Percentiles rank a stretch among this genome's conserved stretches.
phyloP scores from a whole-genome alignment of 2,113 vertebrate genomes.

The Sprattus sprattus region DNA sequence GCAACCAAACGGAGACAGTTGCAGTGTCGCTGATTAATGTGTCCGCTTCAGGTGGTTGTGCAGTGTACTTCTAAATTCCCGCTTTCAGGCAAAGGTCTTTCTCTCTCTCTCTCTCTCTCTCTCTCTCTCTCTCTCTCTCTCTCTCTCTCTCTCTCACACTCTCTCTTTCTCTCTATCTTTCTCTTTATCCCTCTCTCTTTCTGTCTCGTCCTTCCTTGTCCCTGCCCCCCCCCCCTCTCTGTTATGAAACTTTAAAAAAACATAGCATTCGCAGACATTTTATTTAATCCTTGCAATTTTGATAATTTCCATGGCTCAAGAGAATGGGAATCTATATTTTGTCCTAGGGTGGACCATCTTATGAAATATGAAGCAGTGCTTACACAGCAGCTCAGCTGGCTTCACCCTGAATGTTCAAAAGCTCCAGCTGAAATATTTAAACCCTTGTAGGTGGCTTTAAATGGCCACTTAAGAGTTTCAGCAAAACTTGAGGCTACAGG shows the following conservation, averaged over 20 bases:
- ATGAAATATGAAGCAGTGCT: conserved; percentile 21
- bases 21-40: background rate
- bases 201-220: background rate
- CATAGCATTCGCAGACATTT: background rate
- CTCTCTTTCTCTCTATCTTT: background rate
- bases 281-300: background rate
- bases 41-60: background rate
- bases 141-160: background rate
- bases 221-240: background rate
- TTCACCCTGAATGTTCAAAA: conserved; percentile 17
- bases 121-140: background rate
- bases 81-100: background rate
- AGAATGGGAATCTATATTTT: background rate
- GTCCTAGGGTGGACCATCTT: background rate
- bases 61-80: background rate
- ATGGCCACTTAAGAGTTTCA: background rate
- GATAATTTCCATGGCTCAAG: background rate
- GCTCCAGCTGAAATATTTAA: conserved; percentile 25
- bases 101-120: background rate
- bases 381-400: background rate
- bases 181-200: background rate
- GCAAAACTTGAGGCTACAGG: background rate
- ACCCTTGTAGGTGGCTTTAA: background rate
- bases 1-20: background rate
- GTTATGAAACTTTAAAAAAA: background rate